Percentiles rank a stretch among this genome's conserved stretches.
These are phyloP conservation scores for Kryptolebias ocellatus DNA, from an alignment of 2,797 vertebrate species.

Conservation along the genomic window DNA sequence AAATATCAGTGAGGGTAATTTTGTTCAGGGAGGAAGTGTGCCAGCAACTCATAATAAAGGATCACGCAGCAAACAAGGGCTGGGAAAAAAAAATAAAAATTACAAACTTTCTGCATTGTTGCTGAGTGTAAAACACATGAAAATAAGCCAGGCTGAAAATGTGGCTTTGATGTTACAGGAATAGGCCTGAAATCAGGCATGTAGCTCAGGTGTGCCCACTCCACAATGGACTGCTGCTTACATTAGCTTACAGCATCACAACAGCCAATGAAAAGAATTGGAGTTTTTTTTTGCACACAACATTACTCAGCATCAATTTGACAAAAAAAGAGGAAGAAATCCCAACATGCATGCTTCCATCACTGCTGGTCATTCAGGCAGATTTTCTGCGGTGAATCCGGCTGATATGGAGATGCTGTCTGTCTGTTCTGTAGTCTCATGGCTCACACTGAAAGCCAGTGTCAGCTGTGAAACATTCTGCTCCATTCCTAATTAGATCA, in stretches of 20 bases:
- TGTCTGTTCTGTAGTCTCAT: constrained; percentile 18
- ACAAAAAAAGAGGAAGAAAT: constrained; percentile 14
- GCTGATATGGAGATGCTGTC: constrained; percentile 27
- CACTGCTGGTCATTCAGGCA: constrained; percentile 15
- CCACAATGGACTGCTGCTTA: constrained; percentile 10
- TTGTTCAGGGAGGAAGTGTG: too few relatives aligned
- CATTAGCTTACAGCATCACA: constrained; percentile 17
- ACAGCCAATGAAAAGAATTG: background rate
- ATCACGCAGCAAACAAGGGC: too few relatives aligned
- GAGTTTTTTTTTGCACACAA: background rate
- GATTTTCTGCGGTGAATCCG: constrained; percentile 35
- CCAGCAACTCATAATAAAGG: too few relatives aligned
- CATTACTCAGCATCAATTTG: constrained; percentile 7
- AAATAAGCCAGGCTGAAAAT: constrained; percentile 7
- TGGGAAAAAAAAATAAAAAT: too few relatives aligned
- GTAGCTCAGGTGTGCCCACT: constrained; percentile 14
- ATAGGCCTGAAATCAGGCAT: constrained; percentile 17
- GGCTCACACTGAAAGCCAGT: constrained; percentile 23
- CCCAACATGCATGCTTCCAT: constrained; percentile 22
- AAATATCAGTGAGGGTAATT: too few relatives aligned
- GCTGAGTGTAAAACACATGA: too few relatives aligned
- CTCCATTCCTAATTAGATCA: constrained; percentile 57
- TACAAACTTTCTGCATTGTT: too few relatives aligned
- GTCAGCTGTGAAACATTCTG: constrained; percentile 59
- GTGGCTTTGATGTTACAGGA: constrained; percentile 23